A percentile compares a stretch with the other conserved stretches of the same genome.
These are phyloP conservation scores for Orthonychiurus folsomi DNA, from an alignment of 2,888 invertebrate species.

Conservation along the genomic window DNA sequence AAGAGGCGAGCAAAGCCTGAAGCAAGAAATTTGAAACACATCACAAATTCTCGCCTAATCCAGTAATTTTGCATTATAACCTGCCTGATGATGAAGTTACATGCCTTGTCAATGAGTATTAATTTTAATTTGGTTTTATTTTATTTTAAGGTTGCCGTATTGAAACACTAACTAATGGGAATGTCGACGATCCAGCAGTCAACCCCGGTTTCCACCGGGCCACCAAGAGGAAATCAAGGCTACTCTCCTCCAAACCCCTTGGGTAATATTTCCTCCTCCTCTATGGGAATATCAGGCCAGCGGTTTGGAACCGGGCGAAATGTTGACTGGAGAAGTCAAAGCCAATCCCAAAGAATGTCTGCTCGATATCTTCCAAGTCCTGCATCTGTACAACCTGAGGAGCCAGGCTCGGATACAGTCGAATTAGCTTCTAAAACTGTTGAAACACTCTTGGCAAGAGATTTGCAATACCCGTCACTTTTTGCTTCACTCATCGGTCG, in stretches of 20 bases:
- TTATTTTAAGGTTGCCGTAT: background rate
- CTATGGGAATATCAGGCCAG: too few species aligned
- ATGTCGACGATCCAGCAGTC: background rate
- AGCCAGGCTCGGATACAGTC: background rate
- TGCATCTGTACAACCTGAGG: conserved; percentile 2
- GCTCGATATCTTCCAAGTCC: conserved; percentile 9
- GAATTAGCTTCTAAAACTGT: conserved; percentile 28
- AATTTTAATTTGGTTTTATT: background rate
- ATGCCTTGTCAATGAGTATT: background rate
- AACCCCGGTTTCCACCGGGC: background rate
- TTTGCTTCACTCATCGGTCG: conserved; percentile 17
- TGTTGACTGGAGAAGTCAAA: background rate
- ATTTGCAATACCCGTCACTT: conserved; percentile 22
- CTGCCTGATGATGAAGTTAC: background rate
- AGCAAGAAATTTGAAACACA: too few species aligned
- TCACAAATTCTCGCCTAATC: too few species aligned
- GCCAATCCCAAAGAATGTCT: background rate
- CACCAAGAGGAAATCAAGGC: background rate
- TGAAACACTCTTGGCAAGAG: conserved; percentile 27
- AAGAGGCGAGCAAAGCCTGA: too few species aligned
- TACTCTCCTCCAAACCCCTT: background rate
- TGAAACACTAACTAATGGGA: background rate
- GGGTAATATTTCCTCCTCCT: background rate
- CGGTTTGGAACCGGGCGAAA: background rate
- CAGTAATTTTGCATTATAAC: too few species aligned